Evolutionary conservation across 2,113 vertebrate species (phyloP).

Genomic region (Mesembrinibis cayennensis): DNA sequence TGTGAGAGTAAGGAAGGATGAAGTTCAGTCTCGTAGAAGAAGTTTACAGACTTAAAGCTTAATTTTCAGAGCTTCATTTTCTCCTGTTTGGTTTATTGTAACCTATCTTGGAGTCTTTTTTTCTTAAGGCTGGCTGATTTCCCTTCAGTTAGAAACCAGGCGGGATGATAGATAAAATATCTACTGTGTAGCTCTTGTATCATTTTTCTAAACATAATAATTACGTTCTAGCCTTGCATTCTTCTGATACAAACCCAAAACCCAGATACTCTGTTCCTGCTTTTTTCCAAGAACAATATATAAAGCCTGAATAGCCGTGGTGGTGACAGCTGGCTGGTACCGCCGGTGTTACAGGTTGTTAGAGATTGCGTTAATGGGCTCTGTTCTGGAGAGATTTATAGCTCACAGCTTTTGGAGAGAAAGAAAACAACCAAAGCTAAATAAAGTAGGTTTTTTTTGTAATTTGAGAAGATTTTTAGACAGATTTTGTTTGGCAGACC

Average conservation of each 20-base stretch:
- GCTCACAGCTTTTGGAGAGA: not conserved
- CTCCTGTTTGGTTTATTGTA: not conserved
- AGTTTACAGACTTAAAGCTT: not conserved
- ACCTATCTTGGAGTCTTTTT: not conserved
- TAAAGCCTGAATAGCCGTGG: not conserved
- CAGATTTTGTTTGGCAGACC: not conserved
- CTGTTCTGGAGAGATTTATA: not conserved
- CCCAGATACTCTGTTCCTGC: not conserved
- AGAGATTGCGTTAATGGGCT: not conserved
- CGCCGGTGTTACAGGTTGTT: not conserved
- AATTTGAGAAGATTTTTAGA: not conserved
- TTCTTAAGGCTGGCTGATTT: not conserved
- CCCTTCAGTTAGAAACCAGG: not conserved
- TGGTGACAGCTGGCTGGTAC: not conserved
- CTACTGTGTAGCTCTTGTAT: not conserved
- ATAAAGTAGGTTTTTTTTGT: not conserved
- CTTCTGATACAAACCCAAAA: not conserved
- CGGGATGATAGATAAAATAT: not conserved
- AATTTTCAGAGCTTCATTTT: not conserved
- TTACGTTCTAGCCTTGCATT: not conserved
- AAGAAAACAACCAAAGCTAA: not conserved
- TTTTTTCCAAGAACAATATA: not conserved
- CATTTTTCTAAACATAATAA: conserved; percentile 29
- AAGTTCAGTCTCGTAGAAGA: not conserved
- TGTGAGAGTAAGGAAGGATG: not conserved